A percentile compares a stretch with the other conserved stretches of the same genome.
These are phyloP conservation scores for Muricea muricata DNA, from an alignment of 92 coral and sea anemone genomes.

Conservation along the genomic window DNA sequence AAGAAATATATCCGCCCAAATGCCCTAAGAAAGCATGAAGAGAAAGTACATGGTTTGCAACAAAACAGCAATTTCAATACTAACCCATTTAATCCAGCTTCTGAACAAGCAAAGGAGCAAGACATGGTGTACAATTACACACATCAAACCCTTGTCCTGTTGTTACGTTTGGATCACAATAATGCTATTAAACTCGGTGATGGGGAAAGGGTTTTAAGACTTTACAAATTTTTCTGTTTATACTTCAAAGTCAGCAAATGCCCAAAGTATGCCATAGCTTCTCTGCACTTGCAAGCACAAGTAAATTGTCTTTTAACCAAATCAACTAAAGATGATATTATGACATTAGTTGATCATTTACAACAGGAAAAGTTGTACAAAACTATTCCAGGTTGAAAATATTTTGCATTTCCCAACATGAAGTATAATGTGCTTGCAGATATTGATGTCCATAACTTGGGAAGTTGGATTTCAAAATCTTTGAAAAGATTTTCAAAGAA, in stretches of 20 bases:
- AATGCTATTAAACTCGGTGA: slow-evolving; percentile 68
- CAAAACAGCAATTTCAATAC: not conserved
- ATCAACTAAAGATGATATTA: slow-evolving; percentile 41
- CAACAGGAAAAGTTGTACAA: slow-evolving; percentile 18
- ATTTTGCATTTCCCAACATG: slow-evolving; percentile 53
- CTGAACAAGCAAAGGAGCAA: not conserved
- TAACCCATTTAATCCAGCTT: not conserved
- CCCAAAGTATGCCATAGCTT: slow-evolving; percentile 62
- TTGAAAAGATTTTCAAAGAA: slow-evolving; percentile 54
- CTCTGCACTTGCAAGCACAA: slow-evolving; percentile 58
- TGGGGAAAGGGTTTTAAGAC: slow-evolving; percentile 45
- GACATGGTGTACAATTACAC: slow-evolving; percentile 48
- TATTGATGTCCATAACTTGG: slow-evolving; percentile 25
- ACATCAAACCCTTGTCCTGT: slow-evolving; percentile 36
- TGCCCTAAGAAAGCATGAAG: slow-evolving; percentile 16
- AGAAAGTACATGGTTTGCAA: slow-evolving; percentile 7
- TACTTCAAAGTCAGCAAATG: slow-evolving; percentile 53
- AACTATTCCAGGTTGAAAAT: slow-evolving; percentile 34
- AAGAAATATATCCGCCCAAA: slow-evolving; percentile 37
- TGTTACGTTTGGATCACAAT: slow-evolving; percentile 41
- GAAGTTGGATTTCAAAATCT: slow-evolving; percentile 45
- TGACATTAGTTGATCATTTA: slow-evolving; percentile 36
- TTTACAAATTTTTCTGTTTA: slow-evolving; percentile 50
- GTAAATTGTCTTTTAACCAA: slow-evolving; percentile 46
- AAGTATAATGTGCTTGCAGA: slow-evolving; percentile 33